phyloP scores from a whole-genome alignment of 2,888 invertebrate genomes.

The Ornithoptera alexandrae region DNA sequence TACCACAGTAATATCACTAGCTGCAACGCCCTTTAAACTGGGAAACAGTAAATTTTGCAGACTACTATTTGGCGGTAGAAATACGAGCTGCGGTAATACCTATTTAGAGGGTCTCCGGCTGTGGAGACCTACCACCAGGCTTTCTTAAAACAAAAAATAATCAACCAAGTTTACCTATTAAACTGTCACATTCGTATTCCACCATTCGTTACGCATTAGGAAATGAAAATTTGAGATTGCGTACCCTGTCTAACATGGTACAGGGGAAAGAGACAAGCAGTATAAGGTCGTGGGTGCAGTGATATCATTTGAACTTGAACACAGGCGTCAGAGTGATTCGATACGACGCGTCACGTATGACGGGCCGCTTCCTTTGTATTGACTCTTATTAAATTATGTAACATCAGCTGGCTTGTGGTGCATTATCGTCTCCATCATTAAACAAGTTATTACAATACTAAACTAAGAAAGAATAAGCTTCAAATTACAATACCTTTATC shows the following conservation, averaged over 20 bases:
- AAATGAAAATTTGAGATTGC: slow-evolving; percentile 14
- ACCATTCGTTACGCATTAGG: slow-evolving; percentile 28
- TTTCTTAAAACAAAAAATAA: slow-evolving; percentile 13
- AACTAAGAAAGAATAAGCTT: background rate
- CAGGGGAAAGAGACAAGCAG: slow-evolving; percentile 16
- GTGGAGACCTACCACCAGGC: too few relatives aligned
- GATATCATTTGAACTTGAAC: slow-evolving; percentile 68
- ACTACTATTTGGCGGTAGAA: too few relatives aligned
- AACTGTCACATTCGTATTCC: slow-evolving; percentile 14
- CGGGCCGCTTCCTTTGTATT: slow-evolving; percentile 69
- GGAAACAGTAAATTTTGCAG: too few relatives aligned
- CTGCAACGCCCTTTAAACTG: too few relatives aligned
- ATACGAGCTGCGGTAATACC: too few relatives aligned
- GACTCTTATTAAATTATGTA: slow-evolving; percentile 66
- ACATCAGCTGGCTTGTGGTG: slow-evolving; percentile 48
- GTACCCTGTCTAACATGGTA: slow-evolving; percentile 7
- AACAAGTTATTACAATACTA: background rate
- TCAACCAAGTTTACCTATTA: slow-evolving; percentile 15
- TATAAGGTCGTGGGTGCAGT: slow-evolving; percentile 45
- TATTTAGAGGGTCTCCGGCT: too few relatives aligned
- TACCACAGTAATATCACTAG: too few relatives aligned
- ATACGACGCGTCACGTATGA: slow-evolving; percentile 69
- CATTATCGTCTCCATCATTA: slow-evolving; percentile 34
- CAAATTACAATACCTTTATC: background rate
- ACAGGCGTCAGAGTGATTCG: slow-evolving; percentile 66